A percentile compares a stretch with the other conserved stretches of the same genome.
These are phyloP conservation scores for Noctuana brunneofusca DNA, from an alignment of 2,888 invertebrate species.

Conservation along the genomic window DNA sequence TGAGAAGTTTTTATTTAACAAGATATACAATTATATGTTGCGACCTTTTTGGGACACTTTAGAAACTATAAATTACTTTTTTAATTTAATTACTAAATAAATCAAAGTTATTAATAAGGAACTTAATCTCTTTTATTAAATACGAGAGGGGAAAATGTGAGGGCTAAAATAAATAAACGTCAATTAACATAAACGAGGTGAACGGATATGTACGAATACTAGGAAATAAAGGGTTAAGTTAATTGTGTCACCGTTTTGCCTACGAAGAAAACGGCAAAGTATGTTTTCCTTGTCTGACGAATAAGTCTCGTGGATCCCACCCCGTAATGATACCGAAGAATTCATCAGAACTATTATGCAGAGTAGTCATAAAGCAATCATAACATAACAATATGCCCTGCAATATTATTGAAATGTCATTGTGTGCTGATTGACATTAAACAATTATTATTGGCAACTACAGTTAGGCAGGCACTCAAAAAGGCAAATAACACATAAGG, in stretches of 20 bases:
- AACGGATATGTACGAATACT: not conserved
- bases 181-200: not conserved
- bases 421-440: not conserved
- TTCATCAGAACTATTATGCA: constrained; percentile 9
- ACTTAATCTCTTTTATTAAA: too few relatives aligned
- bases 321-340: constrained; percentile 12
- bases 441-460: not conserved
- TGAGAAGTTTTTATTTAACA: too few relatives aligned
- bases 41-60: too few relatives aligned
- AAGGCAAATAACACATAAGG: not conserved
- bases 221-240: not conserved
- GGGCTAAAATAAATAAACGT: too few relatives aligned
- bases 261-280: constrained; percentile 3
- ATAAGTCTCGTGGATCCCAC: not conserved
- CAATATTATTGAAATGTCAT: not conserved
- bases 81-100: too few relatives aligned
- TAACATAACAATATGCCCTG: not conserved
- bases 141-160: too few relatives aligned
- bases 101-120: too few relatives aligned
- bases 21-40: too few relatives aligned
- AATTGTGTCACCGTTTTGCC: not conserved
- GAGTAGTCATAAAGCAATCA: too few relatives aligned
- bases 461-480: too few relatives aligned
- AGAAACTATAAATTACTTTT: too few relatives aligned
- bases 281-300: constrained; percentile 7